Percentiles rank a stretch among this genome's conserved stretches.
Conservation (phyloP, 2,888 invertebrate species). For the Lasioglossum malachurum region DNA sequence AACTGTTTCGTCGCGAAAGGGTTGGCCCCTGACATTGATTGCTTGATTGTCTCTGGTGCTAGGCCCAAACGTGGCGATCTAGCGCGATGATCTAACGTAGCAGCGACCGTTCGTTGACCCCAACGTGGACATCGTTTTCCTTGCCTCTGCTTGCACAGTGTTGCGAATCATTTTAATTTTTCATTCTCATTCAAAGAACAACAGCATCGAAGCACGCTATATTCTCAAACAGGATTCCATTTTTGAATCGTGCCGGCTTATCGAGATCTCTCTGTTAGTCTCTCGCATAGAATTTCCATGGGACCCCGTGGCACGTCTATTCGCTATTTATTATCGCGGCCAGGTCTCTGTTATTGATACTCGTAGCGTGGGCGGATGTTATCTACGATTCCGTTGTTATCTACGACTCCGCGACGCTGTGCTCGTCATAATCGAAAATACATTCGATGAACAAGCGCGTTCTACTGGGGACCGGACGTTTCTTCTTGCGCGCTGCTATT, state of each 20-base stretch:
- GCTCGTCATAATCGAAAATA: conserved; percentile 43
- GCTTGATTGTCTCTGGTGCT: conserved; percentile 55
- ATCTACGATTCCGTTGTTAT: not conserved
- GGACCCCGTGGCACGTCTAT: not conserved
- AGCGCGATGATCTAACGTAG: conserved; percentile 54
- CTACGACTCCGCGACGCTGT: not conserved
- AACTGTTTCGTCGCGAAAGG: conserved; percentile 67
- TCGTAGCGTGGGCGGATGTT: conserved; percentile 16
- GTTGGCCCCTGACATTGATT: conserved; percentile 60
- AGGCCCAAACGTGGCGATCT: conserved; percentile 55
- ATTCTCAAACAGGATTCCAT: not conserved
- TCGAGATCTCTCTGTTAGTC: conserved; percentile 11
- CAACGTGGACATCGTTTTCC: conserved; percentile 36
- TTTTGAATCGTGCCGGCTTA: not conserved
- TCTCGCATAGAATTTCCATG: not conserved
- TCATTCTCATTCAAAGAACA: not conserved
- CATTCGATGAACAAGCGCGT: conserved; percentile 44
- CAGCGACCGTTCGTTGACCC: conserved; percentile 62
- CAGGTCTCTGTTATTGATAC: conserved; percentile 22
- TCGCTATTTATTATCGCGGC: not conserved
- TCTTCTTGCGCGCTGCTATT: conserved; percentile 52
- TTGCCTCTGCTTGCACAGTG: conserved; percentile 11
- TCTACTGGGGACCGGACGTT: conserved; percentile 38
- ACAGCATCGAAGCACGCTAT: not conserved
- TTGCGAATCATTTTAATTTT: conserved; percentile 16